These are phyloP conservation scores for Lasaia peninsularis DNA, from an alignment of 1,140 invertebrate species.

Conservation along the genomic window DNA sequence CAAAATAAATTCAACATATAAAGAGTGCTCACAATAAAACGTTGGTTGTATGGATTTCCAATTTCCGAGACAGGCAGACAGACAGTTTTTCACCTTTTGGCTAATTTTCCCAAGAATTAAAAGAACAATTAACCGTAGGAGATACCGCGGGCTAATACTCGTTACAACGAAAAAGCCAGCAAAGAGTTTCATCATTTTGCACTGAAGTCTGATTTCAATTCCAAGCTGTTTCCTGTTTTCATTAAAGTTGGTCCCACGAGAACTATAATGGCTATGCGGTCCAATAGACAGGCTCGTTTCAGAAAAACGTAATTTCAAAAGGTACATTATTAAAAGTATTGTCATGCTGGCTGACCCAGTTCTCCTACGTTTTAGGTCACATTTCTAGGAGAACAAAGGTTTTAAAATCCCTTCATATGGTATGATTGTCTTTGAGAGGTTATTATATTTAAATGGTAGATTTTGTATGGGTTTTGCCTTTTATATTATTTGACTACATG, in stretches of 20 bases:
- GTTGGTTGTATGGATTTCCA: no score
- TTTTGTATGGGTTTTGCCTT: no score
- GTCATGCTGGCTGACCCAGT: slow-evolving; percentile 8
- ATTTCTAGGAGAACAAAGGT: slow-evolving; percentile 6
- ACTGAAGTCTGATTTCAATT: neutral
- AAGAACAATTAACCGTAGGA: no score
- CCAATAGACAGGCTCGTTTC: slow-evolving; percentile 1
- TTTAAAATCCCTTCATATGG: slow-evolving; percentile 1
- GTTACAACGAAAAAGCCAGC: neutral
- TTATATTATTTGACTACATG: no score
- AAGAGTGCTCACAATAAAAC: no score
- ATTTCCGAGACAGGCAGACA: no score
- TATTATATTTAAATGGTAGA: neutral
- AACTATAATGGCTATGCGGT: neutral
- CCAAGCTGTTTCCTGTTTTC: neutral
- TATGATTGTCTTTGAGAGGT: neutral
- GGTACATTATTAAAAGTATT: slow-evolving; percentile 9
- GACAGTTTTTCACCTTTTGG: no score
- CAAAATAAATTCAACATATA: no score
- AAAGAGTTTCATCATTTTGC: neutral
- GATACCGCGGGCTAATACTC: no score
- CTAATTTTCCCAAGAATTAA: no score
- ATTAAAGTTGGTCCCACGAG: slow-evolving; percentile 8
- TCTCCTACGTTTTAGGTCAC: neutral
- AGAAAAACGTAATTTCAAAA: neutral